Evolutionary conservation across 2,888 invertebrate genomes (phyloP).

Genomic region (Amphipoea oculea): DNA sequence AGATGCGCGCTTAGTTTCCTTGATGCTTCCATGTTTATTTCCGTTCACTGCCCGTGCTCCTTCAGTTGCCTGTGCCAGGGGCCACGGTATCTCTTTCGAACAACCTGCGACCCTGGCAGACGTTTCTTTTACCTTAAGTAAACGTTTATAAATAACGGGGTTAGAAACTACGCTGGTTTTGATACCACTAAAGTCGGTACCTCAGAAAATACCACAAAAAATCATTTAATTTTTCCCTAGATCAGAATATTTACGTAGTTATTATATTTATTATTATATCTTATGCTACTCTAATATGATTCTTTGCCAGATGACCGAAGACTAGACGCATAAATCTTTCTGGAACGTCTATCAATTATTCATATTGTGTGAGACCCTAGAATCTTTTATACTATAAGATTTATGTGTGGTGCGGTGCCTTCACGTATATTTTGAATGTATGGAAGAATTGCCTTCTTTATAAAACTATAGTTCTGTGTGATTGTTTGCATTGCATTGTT

Average conservation of each 20-base stretch:
- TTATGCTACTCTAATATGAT: constrained; percentile 31
- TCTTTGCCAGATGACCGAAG: constrained; percentile 37
- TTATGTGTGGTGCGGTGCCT: not conserved
- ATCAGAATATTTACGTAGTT: constrained; percentile 11
- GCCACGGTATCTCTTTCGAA: too few relatives aligned
- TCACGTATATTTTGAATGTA: not conserved
- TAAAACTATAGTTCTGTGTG: not conserved
- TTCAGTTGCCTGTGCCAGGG: too few relatives aligned
- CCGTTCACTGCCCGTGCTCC: too few relatives aligned
- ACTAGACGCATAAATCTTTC: constrained; percentile 33
- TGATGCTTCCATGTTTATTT: too few relatives aligned
- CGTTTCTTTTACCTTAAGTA: too few relatives aligned
- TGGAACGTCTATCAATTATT: constrained; percentile 46
- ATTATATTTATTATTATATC: not conserved
- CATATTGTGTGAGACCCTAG: constrained; percentile 25
- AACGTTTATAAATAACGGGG: too few relatives aligned
- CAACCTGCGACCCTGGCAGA: too few relatives aligned
- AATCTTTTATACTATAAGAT: constrained; percentile 35
- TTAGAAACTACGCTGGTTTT: too few relatives aligned
- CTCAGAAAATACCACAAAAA: not conserved
- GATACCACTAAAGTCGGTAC: too few relatives aligned
- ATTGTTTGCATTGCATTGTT: not conserved
- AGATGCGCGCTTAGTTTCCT: too few relatives aligned
- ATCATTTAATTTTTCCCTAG: not conserved
- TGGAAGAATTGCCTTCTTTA: too few relatives aligned